Evolutionary conservation across 2,797 vertebrate species (phyloP), one percentile per base, ranked within the genome.

Genomic region (Phaenicophaeus curvirostris): DNA sequence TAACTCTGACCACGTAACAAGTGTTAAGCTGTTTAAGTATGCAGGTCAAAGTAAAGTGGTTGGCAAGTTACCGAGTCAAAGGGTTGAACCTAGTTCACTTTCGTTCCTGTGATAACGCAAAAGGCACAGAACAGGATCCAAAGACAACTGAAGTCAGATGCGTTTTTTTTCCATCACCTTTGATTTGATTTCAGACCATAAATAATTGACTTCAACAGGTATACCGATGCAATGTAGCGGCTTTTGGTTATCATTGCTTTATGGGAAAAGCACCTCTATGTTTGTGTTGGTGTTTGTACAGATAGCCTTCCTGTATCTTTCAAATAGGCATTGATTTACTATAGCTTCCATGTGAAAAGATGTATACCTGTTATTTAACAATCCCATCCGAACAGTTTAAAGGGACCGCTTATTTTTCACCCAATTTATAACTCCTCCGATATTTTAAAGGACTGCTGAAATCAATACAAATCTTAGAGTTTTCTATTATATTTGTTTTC

Each of bases 361-460:
- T 0, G 0, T 10, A 14, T 14, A 24, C 15, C 42, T 65, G 10
- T 57, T 65, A 61, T 44, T 50, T 44, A 76, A 33, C 41, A 54
- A 27, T 44, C 61, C 21, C 35, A 42, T 14, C 21, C 6, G 4
- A 44, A 28, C 24, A 9, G 51, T 17, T 59, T 41, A 37, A 69
- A 62, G 88, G 13, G 9, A 76, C 5, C 0, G 0, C 15, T 55
- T 55, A 5, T 37, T 86, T 72, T 85, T 48, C 42, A 72, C 48
- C 16, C 17, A 2, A 0, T 54, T 46, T 54, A 16, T 57, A 63
- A 37, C 14, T 80, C 11, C 6, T 62, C 11, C 48, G 74, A 0
- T 59, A 24, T 86, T 84, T 55, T 51, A 50, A 62, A 68, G 55
- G 80, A 28, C 15, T 48, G 37, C 28, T 44, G 71, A 44, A 81